Conservation (phyloP, 2,113 vertebrate genomes). For the Colossoma macropomum region DNA sequence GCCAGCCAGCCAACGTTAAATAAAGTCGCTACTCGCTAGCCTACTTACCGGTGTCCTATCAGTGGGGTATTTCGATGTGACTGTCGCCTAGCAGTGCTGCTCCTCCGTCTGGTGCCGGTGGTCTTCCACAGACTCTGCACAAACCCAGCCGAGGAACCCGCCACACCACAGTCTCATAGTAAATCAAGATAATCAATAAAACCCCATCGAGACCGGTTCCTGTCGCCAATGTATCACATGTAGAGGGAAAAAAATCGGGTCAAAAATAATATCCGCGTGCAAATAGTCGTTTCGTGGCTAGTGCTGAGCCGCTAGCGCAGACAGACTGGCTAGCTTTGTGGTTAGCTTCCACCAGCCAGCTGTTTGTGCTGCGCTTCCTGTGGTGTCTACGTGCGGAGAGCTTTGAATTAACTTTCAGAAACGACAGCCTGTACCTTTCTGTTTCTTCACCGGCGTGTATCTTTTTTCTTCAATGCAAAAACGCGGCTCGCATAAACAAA, state of each 20-base stretch:
- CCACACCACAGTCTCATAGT: constrained; percentile 27
- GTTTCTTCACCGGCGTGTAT: not conserved
- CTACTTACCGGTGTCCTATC: constrained; percentile 28
- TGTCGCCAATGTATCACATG: not conserved
- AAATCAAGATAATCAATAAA: not conserved
- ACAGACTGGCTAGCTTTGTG: constrained; percentile 45
- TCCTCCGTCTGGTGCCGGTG: constrained; percentile 20
- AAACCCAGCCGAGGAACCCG: constrained; percentile 33
- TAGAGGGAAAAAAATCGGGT: not conserved
- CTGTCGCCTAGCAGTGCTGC: constrained; percentile 19
- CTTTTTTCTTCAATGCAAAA: not conserved
- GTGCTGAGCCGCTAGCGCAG: not conserved
- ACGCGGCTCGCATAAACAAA: not conserved
- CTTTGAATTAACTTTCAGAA: not conserved
- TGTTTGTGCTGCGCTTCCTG: constrained; percentile 42
- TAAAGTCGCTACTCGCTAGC: not conserved
- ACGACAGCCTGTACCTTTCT: not conserved
- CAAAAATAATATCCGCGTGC: constrained; percentile 9
- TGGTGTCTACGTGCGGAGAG: not conserved
- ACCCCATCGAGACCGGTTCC: not conserved
- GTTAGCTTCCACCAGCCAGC: constrained; percentile 45
- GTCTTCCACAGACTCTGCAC: constrained; percentile 30
- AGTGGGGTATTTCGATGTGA: not conserved
- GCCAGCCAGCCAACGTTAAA: constrained; percentile 7
- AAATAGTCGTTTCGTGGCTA: constrained; percentile 9